phyloP scores from a whole-genome alignment of 2,113 vertebrate species.

The Lipophrys pholis region DNA sequence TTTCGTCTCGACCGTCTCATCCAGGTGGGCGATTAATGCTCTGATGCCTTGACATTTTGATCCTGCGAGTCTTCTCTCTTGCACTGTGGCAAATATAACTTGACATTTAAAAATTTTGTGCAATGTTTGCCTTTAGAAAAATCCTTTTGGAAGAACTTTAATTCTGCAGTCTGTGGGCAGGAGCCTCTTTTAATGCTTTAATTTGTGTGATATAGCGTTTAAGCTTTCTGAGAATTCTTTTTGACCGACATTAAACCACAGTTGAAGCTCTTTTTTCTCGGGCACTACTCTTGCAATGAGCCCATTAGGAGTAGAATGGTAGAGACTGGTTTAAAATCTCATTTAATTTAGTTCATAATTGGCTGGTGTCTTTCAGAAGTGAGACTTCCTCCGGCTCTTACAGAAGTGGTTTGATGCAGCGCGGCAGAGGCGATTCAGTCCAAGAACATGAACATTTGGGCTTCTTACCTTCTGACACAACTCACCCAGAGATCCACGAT shows the following conservation, averaged over 20 bases:
- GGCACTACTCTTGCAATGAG: neutral
- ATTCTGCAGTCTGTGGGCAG: neutral
- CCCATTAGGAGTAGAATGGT: neutral
- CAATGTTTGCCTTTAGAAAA: constrained; percentile 18
- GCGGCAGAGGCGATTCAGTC: constrained; percentile 30
- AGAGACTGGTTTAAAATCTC: constrained; percentile 10
- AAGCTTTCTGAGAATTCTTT: neutral
- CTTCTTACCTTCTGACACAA: neutral
- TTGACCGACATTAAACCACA: neutral
- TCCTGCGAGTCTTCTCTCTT: constrained; percentile 5
- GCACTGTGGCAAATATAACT: constrained; percentile 15
- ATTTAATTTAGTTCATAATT: constrained; percentile 4
- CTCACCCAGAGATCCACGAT: constrained; percentile 33
- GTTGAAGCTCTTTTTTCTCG: neutral
- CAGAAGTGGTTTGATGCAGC: constrained; percentile 29
- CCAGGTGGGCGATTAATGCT: constrained; percentile 59
- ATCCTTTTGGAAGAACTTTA: neutral
- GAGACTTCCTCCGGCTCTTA: constrained; percentile 6
- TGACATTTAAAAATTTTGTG: constrained; percentile 42
- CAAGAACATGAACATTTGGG: constrained; percentile 10
- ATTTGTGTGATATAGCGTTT: neutral
- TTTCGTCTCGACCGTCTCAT: constrained; percentile 34
- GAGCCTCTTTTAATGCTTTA: neutral
- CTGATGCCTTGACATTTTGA: constrained; percentile 36
- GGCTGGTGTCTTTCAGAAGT: constrained; percentile 49